phyloP scores from a whole-genome alignment of 2,113 vertebrate species.

The Macaca nemestrina region DNA sequence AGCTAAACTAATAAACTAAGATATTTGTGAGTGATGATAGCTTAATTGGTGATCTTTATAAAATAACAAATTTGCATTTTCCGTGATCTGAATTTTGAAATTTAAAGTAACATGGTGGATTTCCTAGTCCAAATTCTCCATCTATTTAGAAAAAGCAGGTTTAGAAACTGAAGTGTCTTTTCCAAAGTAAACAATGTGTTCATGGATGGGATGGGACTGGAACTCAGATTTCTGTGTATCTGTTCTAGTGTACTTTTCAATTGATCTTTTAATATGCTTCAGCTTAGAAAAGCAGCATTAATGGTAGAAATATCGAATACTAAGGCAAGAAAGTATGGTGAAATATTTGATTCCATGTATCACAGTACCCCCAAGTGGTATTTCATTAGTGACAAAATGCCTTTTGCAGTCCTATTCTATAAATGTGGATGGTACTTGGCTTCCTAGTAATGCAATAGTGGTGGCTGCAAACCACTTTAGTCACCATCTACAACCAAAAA shows the following conservation, averaged over 20 bases:
- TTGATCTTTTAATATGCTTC: background rate
- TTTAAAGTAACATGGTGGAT: background rate
- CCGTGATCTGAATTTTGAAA: background rate
- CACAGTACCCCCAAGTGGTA: background rate
- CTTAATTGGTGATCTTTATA: background rate
- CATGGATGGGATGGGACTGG: background rate
- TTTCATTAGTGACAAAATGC: background rate
- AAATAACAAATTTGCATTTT: background rate
- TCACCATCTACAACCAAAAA: background rate
- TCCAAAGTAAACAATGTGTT: background rate
- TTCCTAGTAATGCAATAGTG: background rate
- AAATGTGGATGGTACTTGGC: background rate
- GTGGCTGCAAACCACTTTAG: background rate
- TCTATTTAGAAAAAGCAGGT: background rate
- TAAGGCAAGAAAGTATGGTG: background rate
- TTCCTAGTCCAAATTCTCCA: background rate
- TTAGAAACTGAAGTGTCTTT: background rate
- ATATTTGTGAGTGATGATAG: background rate
- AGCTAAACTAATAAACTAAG: background rate
- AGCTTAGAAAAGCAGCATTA: background rate
- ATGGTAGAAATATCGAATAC: background rate
- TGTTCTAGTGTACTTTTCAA: background rate
- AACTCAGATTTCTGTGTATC: background rate
- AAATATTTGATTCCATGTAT: background rate
- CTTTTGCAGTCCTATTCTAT: background rate